Conservation (phyloP, 1,140 invertebrate species). For the Lepidostoma basale region DNA sequence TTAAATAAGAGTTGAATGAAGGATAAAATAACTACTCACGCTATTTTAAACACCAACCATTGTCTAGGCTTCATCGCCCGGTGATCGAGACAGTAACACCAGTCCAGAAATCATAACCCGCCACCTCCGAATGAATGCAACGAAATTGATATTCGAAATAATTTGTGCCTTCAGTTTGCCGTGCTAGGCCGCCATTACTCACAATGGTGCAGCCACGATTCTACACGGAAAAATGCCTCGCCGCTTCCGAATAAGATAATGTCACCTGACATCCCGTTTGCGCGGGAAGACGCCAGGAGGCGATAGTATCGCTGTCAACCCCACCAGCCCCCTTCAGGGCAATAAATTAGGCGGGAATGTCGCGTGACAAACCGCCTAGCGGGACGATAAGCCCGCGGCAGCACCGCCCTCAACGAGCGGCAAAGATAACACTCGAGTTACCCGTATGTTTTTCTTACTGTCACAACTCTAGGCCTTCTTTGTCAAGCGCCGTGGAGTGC, state of each 20-base stretch:
- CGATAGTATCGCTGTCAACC: constrained; percentile 27
- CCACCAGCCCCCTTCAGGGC: constrained; percentile 2
- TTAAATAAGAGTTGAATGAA: no score
- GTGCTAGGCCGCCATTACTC: neutral
- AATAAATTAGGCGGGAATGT: constrained; percentile 44
- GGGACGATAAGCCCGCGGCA: constrained; percentile 36
- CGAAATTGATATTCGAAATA: neutral
- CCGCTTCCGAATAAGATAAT: constrained; percentile 26
- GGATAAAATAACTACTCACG: no score
- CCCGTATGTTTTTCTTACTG: constrained; percentile 29
- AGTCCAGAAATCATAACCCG: no score
- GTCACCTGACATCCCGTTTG: constrained; percentile 28
- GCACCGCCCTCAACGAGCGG: neutral
- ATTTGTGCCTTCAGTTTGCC: neutral
- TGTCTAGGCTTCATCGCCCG: no score
- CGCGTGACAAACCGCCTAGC: constrained; percentile 38
- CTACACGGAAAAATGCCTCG: constrained; percentile 17
- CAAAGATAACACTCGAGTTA: constrained; percentile 27
- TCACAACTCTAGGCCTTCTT: constrained; percentile 20
- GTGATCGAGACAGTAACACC: no score
- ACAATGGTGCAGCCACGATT: constrained; percentile 18
- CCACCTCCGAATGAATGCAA: neutral
- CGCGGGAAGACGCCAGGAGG: constrained; percentile 14
- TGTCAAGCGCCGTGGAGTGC: neutral
- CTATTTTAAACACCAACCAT: no score